Base-by-base conservation (phyloP, 2,888 invertebrate species). In the Acronicta psi region DNA sequence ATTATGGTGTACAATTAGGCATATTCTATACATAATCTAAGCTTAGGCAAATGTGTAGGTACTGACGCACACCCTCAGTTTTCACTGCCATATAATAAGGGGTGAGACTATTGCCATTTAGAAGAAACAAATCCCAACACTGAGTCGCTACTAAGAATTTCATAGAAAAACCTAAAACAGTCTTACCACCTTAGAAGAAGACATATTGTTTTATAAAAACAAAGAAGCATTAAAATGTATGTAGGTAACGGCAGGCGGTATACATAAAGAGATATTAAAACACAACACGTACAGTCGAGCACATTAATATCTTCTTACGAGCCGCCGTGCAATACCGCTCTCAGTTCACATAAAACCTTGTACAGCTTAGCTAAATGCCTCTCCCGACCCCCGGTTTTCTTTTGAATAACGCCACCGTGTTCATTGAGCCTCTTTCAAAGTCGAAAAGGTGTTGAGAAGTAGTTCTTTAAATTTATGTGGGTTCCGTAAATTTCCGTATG, bases 361-460 rank as follows among this genome's bases (percentile, higher is more conserved):
- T 61, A 56, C 63, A 66, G 46, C 62, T 62, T 59, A 70, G 65
- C 65, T 69, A 69, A 71, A 68, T 65, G 58, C 64, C 58, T 66
- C 70, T 63, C 56, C 46, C 59, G 67, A 69, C 71, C 69, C 46
- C 67, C 54, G 60, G 60, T 66, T 71, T 77, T 77, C 73, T 78
- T 75, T 69, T 77, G 63, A 79, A 77, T 75, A 69, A 64, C 31
- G 50, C 36, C 45, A 55, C 47, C 55, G 50, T 64, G 54, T 62
- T 57, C 59, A 51, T 61, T 54, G 43, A 57, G 47, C 25, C 50
- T 55, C 59, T 59, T 41, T 44, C 17, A 41, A 31, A 43, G 38
- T 40, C 8, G n/a, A 55, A 74, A 64, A 47, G 37, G 31, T 69
- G 38, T 61, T 58, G 46, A 45, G 17, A 41, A 53, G 20, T 54